These are phyloP conservation scores for Mirounga angustirostris DNA, from an alignment of 2,113 vertebrate genomes.

Conservation along the genomic window DNA sequence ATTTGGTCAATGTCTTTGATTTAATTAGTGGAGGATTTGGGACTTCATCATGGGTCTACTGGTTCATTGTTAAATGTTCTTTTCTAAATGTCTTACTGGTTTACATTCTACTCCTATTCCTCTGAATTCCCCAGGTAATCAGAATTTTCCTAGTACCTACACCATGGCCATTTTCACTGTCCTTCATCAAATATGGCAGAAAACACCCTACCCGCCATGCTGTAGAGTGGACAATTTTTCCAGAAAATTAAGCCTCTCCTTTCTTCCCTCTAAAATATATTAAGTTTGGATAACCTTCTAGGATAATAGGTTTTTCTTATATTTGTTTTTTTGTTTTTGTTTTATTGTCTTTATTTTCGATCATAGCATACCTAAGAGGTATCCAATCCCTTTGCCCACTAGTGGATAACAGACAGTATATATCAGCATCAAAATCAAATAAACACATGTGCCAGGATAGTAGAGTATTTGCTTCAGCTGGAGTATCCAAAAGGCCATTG, in stretches of 20 bases:
- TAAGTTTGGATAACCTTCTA: neutral
- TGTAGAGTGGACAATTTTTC: neutral
- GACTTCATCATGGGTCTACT: neutral
- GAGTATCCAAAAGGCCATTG: neutral
- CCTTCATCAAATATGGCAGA: neutral
- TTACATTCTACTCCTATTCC: neutral
- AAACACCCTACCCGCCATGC: rapidly evolving
- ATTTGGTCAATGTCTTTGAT: neutral
- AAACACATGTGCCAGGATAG: neutral
- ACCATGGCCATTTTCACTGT: neutral
- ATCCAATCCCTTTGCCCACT: neutral
- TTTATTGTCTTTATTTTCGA: neutral
- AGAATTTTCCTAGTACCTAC: neutral
- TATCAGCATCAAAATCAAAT: neutral
- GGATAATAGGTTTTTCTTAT: neutral
- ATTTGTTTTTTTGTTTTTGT: neutral
- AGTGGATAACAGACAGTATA: neutral
- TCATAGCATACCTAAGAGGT: neutral
- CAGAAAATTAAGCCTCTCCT: neutral
- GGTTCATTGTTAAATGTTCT: neutral
- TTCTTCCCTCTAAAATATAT: conserved; percentile 7
- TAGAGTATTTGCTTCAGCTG: neutral
- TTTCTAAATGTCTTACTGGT: neutral
- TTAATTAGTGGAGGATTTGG: neutral
- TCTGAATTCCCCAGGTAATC: neutral